A percentile compares a stretch with the other conserved stretches of the same genome.
Conservation (phyloP, 2,888 invertebrate species). For the Anaspis maculata region DNA sequence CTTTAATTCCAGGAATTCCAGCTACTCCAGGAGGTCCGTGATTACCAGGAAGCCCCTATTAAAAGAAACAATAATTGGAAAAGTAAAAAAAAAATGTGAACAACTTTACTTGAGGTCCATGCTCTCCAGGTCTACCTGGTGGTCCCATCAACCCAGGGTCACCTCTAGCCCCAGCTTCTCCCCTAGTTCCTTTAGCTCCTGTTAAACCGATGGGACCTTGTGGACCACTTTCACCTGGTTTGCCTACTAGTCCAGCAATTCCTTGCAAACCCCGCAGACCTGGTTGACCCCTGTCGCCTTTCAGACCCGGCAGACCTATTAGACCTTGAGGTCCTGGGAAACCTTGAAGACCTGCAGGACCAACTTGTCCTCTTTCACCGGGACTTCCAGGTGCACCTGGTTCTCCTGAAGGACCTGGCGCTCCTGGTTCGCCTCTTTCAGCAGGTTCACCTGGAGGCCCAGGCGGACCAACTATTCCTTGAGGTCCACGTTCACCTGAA, state of each 20-base stretch:
- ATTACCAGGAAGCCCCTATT: constrained; percentile 66
- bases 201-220: constrained; percentile 53
- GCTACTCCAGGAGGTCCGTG: constrained; percentile 61
- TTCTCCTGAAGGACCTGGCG: constrained; percentile 65
- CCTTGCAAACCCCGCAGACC: constrained; percentile 72
- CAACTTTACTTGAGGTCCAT: too few relatives aligned
- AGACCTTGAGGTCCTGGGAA: constrained; percentile 61
- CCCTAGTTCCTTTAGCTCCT: constrained; percentile 67
- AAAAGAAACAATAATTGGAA: too few relatives aligned
- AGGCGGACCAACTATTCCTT: constrained; percentile 64
- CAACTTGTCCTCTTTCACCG: constrained; percentile 67
- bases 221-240: constrained; percentile 55
- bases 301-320: constrained; percentile 60
- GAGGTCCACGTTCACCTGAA: constrained; percentile 66
- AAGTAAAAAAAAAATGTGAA: too few relatives aligned
- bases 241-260: constrained; percentile 50
- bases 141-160: constrained; percentile 67
- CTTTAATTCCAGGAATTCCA: constrained; percentile 66
- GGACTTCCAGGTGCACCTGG: constrained; percentile 61
- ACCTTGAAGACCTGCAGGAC: constrained; percentile 61
- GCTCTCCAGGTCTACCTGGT: constrained; percentile 68
- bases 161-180: constrained; percentile 69
- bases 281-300: constrained; percentile 63
- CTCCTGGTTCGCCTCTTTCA: constrained; percentile 69
- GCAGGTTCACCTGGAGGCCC: constrained; percentile 77